These are phyloP conservation scores for Drosophila varians DNA, from an alignment of 1,140 invertebrate genomes.

Conservation along the genomic window DNA sequence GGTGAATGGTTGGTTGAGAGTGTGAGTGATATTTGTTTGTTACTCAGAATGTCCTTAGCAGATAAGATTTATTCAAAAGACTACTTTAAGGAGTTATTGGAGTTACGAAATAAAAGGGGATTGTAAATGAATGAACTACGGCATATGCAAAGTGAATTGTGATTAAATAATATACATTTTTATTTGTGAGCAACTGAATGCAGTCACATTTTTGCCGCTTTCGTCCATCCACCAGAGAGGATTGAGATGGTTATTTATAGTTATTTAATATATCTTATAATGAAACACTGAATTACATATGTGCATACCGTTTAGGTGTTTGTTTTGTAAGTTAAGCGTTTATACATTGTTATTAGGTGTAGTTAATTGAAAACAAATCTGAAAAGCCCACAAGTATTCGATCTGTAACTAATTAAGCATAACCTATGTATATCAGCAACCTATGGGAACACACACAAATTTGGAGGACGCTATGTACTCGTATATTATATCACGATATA, in stretches of 20 bases:
- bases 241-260: not conserved
- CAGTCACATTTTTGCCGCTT: not conserved
- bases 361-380: slow-evolving; percentile 75
- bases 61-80: slow-evolving; percentile 51
- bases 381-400: slow-evolving; percentile 21
- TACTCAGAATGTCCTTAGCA: slow-evolving; percentile 40
- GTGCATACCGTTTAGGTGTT: slow-evolving; percentile 25
- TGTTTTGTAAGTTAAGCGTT: slow-evolving; percentile 57
- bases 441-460: slow-evolving; percentile 46
- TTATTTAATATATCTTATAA: not conserved
- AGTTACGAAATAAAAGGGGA: slow-evolving; percentile 23
- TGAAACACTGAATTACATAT: slow-evolving; percentile 17
- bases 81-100: slow-evolving; percentile 16
- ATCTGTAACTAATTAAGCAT: slow-evolving; percentile 27
- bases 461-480: slow-evolving; percentile 28
- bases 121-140: slow-evolving; percentile 65
- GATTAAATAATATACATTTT: slow-evolving; percentile 61
- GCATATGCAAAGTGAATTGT: slow-evolving; percentile 83
- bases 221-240: not conserved
- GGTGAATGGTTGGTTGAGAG: not conserved
- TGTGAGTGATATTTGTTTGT: slow-evolving; percentile 22
- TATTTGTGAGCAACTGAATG: not conserved
- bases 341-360: slow-evolving; percentile 76
- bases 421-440: slow-evolving; percentile 54
- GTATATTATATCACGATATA: slow-evolving; percentile 24